Base-by-base conservation (phyloP, 1,140 invertebrate species). In the Scylla paramamosain region DNA sequence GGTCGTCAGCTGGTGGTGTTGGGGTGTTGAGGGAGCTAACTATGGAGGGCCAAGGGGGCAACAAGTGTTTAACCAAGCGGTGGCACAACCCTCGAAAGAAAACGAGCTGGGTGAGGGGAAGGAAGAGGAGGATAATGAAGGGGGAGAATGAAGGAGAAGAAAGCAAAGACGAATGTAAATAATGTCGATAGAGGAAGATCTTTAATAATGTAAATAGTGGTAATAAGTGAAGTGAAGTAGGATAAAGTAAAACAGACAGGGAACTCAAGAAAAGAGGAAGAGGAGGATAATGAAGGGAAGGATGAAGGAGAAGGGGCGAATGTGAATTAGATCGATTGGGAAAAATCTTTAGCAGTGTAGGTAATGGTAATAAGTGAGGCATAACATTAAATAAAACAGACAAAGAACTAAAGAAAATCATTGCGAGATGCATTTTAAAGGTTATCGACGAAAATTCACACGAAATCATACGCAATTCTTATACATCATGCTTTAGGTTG, bases 1-100 rank as follows among this genome's bases (percentile, higher is more conserved):
- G 89, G 45, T 91, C 39, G 89, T 46, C 39, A 91, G 89, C 39
- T 91, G 89, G 46, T 48, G 45, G 89, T n/a, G 89, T 91, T 6
- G n/a, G 89, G 46, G 89, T 46, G 89, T 48, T 91, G 89, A 52
- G 45, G 89, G 39, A 29, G 48, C 45, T 48, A 48, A 16, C 89
- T 48, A 48, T 4, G 84, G 84, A 20, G 31, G 84, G 84, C 16
- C 39, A 87, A 46, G 25, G 89, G 39, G 89, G 89, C 89, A 91
- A 91, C 89, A 91, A 91, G 89, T 91, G 89, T 89, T 89, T 89
- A 31, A 31, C 4, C 87, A 10, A 14, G 32, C 32, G 46, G 10
- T 39, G 32, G 28, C 16, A 25, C n/a, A 59, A n/a, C 10, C 14
- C 4, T 4, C 14, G 4, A 31, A 48, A 48, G 48, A 52, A 29